Percentiles rank a stretch among this genome's conserved stretches.
Evolutionary conservation across 2,113 vertebrate species (phyloP).

Genomic region (Chitala chitala): DNA sequence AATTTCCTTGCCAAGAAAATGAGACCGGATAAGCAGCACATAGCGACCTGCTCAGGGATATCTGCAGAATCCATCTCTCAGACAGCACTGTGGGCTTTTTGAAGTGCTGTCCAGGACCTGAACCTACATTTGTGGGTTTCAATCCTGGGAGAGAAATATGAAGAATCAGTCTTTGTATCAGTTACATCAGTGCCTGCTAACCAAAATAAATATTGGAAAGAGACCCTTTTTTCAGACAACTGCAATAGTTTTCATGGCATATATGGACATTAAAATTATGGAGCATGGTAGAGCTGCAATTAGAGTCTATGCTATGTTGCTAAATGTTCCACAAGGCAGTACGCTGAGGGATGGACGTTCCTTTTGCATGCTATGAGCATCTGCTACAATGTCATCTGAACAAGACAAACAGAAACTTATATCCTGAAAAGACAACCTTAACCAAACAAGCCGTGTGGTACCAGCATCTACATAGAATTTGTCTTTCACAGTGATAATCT

Average conservation of each 20-base stretch:
- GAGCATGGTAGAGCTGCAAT: not conserved
- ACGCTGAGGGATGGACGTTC: too few relatives aligned
- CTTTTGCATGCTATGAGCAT: too few relatives aligned
- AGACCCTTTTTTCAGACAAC: not conserved
- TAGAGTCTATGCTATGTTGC: not conserved
- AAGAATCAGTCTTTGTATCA: not conserved
- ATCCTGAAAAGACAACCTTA: not conserved
- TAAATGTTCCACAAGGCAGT: not conserved
- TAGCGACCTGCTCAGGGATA: not conserved
- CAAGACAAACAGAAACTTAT: not conserved
- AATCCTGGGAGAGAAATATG: not conserved
- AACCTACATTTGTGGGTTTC: not conserved
- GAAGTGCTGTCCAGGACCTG: not conserved
- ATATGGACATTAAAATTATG: not conserved
- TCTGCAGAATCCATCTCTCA: not conserved
- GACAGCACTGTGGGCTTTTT: not conserved
- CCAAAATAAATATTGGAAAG: not conserved
- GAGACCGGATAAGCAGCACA: not conserved
- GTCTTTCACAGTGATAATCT: not conserved
- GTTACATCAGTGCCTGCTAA: not conserved
- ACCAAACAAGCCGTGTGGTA: slow-evolving; percentile 5
- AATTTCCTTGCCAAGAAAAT: not conserved
- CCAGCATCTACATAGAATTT: not conserved
- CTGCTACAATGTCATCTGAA: not conserved
- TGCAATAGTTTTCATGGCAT: not conserved